Evolutionary conservation across 2,888 invertebrate species (phyloP).

Genomic region (Lypha dubia): DNA sequence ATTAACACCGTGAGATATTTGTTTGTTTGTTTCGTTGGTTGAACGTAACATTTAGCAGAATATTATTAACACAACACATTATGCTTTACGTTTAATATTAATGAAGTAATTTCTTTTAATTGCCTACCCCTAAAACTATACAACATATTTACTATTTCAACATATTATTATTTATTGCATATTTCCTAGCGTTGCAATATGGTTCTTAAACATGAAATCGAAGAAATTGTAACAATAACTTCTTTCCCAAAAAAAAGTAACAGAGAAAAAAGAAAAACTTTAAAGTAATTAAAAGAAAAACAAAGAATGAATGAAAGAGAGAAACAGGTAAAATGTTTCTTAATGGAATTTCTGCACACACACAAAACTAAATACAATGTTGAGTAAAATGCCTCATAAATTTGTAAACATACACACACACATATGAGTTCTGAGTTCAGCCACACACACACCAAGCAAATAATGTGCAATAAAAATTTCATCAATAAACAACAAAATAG

Average conservation of each 20-base stretch:
- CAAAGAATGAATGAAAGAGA: constrained; percentile 6
- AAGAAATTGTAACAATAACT: constrained; percentile 46
- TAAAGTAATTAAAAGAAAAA: constrained; percentile 55
- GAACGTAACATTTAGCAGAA: constrained; percentile 24
- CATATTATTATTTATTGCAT: constrained; percentile 65
- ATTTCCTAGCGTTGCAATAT: constrained; percentile 36
- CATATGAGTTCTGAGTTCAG: background rate
- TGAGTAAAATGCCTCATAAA: constrained; percentile 67
- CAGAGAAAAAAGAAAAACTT: constrained; percentile 48
- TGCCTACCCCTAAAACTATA: constrained; percentile 67
- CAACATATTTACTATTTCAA: constrained; percentile 34
- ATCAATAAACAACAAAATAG: constrained; percentile 66
- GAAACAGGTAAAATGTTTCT: constrained; percentile 59
- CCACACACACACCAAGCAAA: constrained; percentile 32
- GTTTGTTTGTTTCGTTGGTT: background rate
- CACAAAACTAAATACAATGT: constrained; percentile 19
- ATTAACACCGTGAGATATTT: constrained; percentile 62
- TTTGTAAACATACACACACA: constrained; percentile 52
- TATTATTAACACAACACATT: constrained; percentile 39
- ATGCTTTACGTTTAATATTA: constrained; percentile 57
- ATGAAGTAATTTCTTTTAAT: constrained; percentile 72
- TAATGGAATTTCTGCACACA: constrained; percentile 63
- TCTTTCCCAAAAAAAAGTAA: background rate
- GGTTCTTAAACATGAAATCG: constrained; percentile 65
- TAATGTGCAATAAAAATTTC: constrained; percentile 68